Base-by-base conservation (phyloP, 53 echinoderm and acorn worm genomes). In the Hippasteria phrygiana region DNA sequence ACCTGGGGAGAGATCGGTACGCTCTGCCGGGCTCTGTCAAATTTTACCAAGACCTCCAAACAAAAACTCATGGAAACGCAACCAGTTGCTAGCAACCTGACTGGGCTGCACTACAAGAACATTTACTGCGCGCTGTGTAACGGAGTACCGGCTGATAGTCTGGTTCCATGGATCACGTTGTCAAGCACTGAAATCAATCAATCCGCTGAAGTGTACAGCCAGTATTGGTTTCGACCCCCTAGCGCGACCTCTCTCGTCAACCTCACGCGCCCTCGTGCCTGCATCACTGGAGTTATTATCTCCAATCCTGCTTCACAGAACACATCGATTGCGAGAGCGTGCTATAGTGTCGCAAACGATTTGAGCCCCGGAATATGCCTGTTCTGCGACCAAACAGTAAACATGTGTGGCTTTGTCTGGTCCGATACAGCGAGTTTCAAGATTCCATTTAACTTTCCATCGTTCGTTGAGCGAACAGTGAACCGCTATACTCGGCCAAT, bases 41-140 rank as follows among this genome's bases (percentile, higher is more conserved):
- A 40, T n/a, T 73, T 73, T 42, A 43, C n/a, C 20, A 28, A 50
- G 27, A 53, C 33, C 18, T 50, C 64, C 10, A 20, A 51, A 10
- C 3, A 35, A 37, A 53, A 71, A 22, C 36, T 86, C 38, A 71
- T 86, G 26, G 35, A 9, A 20, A 34, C 43, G 36, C 27, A 48
- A 8, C 32, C 71, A 17, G 70, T 71, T 34, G 35, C 56, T 1
- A 86, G 71, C 34, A 72, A 72, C 11, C 18, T 11, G 8, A 86
- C 71, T 1, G 72, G 72, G 11, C 39, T 86, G 38, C 71, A 86
- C 53, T 86, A 86, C 40, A 86, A 55, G n/a, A 86, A 86, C 72
- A 53, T 86, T 36, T 54, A 71, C 72, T 86, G 87, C 40, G 87
- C 87, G 8, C 55, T 71, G 36, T 86, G 87, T 27, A 86, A 72